Conservation (phyloP, 2,888 invertebrate genomes). For the Pedicia rivosa region DNA sequence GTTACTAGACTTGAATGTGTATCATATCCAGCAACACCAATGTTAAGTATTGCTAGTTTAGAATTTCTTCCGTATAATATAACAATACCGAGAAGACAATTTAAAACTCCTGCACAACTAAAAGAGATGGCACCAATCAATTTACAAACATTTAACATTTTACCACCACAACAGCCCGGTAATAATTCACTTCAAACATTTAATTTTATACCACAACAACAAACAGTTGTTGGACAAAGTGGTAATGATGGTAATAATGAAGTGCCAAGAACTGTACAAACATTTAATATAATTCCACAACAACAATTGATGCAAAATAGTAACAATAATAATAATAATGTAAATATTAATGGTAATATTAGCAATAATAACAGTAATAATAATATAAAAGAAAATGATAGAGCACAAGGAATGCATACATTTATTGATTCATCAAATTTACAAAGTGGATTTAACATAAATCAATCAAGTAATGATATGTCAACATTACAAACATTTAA, state of each 20-base stretch:
- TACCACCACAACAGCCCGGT: slow-evolving; percentile 5
- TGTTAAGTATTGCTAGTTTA: slow-evolving; percentile 13
- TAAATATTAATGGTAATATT: too few species aligned
- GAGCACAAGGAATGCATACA: slow-evolving; percentile 7
- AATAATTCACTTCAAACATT: neutral
- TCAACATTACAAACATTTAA: slow-evolving; percentile 8
- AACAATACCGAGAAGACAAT: slow-evolving; percentile 5
- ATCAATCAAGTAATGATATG: slow-evolving; percentile 7
- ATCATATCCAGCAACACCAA: slow-evolving; percentile 12
- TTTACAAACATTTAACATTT: slow-evolving; percentile 10
- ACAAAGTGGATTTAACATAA: slow-evolving; percentile 9
- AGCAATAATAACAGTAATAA: neutral
- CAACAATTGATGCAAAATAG: slow-evolving; percentile 9
- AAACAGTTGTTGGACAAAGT: slow-evolving; percentile 7
- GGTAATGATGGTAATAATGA: slow-evolving; percentile 6
- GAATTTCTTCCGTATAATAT: slow-evolving; percentile 9
- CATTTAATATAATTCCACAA: slow-evolving; percentile 11
- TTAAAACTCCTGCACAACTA: slow-evolving; percentile 11
- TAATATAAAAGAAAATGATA: slow-evolving; percentile 3
- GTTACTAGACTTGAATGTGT: slow-evolving; percentile 5
- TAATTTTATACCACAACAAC: slow-evolving; percentile 6
- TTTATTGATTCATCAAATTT: slow-evolving; percentile 10
- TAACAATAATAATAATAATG: slow-evolving; percentile 1
- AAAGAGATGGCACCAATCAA: slow-evolving; percentile 11
- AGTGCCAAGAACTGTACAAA: slow-evolving; percentile 9